Conservation (phyloP, 2,797 vertebrate species). For the Pagetopsis macropterus region DNA sequence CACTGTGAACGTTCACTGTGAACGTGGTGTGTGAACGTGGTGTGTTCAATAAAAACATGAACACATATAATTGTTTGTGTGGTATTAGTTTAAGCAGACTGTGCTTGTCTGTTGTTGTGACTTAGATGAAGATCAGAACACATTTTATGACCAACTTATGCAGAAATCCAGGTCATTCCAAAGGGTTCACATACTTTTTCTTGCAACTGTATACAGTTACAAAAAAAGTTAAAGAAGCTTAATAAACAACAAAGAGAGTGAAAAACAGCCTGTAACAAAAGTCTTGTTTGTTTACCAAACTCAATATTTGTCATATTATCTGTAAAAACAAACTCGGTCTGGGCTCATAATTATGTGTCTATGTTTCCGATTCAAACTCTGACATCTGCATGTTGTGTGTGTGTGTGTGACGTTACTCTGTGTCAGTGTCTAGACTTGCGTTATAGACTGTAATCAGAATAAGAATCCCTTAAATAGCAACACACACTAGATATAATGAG, state of each 20-base stretch:
- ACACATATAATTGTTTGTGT: too few species aligned
- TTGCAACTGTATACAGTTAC: background rate
- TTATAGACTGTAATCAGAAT: slow-evolving; percentile 37
- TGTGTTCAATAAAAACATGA: too few species aligned
- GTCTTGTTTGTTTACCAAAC: background rate
- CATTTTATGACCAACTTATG: too few species aligned
- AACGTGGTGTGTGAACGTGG: too few species aligned
- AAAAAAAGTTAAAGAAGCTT: slow-evolving; percentile 1
- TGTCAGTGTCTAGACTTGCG: slow-evolving; percentile 36
- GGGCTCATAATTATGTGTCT: background rate
- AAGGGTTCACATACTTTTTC: too few species aligned
- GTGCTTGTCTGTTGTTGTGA: too few species aligned
- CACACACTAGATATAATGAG: slow-evolving; percentile 41
- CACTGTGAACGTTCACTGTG: too few species aligned
- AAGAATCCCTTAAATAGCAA: slow-evolving; percentile 15
- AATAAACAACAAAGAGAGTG: background rate
- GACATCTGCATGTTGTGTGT: background rate
- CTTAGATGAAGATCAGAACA: too few species aligned
- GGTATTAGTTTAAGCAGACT: too few species aligned
- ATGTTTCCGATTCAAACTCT: background rate
- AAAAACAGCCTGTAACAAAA: too few species aligned
- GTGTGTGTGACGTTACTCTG: background rate
- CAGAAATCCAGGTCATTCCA: too few species aligned
- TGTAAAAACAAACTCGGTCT: background rate
- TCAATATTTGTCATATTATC: background rate